Percentiles rank a stretch among this genome's conserved stretches.
Evolutionary conservation across 92 coral and sea anemone species (phyloP).

Genomic region (Anthopleura xanthogrammica): DNA sequence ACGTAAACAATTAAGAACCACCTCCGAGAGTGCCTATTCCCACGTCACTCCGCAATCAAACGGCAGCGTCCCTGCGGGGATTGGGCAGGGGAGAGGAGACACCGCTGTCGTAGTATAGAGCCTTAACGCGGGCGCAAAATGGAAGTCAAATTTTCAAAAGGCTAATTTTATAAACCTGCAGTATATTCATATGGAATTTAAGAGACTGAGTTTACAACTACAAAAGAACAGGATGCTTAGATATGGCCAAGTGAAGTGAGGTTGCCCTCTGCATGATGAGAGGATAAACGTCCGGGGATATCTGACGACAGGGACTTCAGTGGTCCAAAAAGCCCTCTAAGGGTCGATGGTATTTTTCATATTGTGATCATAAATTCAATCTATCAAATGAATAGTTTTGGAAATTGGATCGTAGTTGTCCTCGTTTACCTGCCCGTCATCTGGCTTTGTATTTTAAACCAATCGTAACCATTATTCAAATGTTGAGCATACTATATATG

Average conservation of each 20-base stretch:
- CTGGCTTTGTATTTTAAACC: no score
- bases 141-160: neutral
- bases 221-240: neutral
- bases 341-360: no score
- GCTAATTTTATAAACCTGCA: neutral
- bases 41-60: conserved; percentile 64
- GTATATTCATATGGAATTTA: neutral
- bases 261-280: neutral
- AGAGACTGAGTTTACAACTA: neutral
- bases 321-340: neutral
- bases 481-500: no score
- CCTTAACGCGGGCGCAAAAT: neutral
- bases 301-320: neutral
- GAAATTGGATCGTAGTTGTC: no score
- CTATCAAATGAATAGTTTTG: no score
- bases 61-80: conserved; percentile 58
- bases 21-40: conserved; percentile 57
- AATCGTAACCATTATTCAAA: no score
- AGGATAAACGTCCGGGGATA: neutral
- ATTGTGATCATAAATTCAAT: no score
- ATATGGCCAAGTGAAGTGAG: neutral
- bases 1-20: conserved; percentile 53
- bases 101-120: conserved; percentile 43
- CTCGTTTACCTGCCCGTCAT: no score
- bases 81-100: conserved; percentile 40